Base-by-base conservation (phyloP, 1,140 invertebrate genomes). In the Drosophila subobscura region DNA sequence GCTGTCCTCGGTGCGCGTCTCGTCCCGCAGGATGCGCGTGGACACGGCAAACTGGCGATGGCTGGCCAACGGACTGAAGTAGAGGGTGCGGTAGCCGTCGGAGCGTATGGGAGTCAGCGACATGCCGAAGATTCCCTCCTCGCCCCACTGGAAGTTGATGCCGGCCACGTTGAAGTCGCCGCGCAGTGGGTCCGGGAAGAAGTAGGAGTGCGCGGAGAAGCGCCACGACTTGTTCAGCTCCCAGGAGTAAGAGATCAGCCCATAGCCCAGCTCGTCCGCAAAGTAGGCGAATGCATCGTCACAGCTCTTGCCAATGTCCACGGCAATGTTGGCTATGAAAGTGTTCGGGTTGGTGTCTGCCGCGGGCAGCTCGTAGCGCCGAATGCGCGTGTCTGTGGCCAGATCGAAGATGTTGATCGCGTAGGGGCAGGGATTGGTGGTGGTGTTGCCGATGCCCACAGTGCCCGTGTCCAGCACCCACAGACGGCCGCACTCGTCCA, bases 391-490 rank as follows among this genome's bases (percentile, higher is more conserved):
- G 73, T 96, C 94, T 0, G 95, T 96, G 45, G 93, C 93, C 55
- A 97, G 91, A 89, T 97, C 95, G 65, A 95, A 96, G 1, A 96
- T 93, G 67, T 96, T 96, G 1, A 96, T 86, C 1, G 95, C 93
- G 66, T 94, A 94, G 0, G 95, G 96, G 76, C 96, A 96, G 1
- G 95, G 93, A 84, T 96, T 94, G 42, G 93, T 93, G 2, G 95
- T 95, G 2, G 94, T 95, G 64, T 95, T 95, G 16, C 94, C 95
- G 56, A 95, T 96, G 65, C 96, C 96, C 77, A 96, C 95, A 16
- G 96, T 96, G 57, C 96, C 96, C 4, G 95, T 95, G 80, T 96
- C 96, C 29, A 96, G 91, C 0, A 96, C 95, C 96, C 96, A 97
- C 0, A 97, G 93, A 60, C 96, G 92, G 60, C 96, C 94, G 81